Evolutionary conservation across 2,888 invertebrate genomes (phyloP).

Genomic region (Calliopum simillimum): DNA sequence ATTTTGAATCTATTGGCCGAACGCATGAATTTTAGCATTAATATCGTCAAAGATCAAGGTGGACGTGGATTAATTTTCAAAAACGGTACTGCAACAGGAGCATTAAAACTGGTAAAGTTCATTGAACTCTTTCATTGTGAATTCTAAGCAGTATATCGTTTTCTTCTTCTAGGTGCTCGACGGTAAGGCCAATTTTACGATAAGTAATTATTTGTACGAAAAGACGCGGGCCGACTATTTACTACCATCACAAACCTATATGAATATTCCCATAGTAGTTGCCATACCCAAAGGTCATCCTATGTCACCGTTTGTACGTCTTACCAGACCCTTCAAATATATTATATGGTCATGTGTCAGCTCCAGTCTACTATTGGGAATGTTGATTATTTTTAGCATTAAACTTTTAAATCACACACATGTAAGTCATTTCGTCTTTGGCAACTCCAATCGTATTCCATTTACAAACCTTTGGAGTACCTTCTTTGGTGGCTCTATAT

Average conservation of each 20-base stretch:
- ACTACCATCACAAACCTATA: conserved; percentile 54
- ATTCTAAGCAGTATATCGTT: background rate
- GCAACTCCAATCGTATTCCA: conserved; percentile 52
- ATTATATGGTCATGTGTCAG: conserved; percentile 57
- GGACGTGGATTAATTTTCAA: conserved; percentile 50
- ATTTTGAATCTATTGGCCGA: conserved; percentile 53
- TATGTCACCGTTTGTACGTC: conserved; percentile 54
- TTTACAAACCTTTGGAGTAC: conserved; percentile 52
- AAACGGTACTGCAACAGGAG: conserved; percentile 61
- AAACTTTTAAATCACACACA: conserved; percentile 44
- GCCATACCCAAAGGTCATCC: conserved; percentile 53
- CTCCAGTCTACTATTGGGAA: conserved; percentile 47
- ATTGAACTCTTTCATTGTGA: background rate
- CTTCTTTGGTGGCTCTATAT: conserved; percentile 53
- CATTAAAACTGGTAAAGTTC: conserved; percentile 54
- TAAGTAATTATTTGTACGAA: conserved; percentile 53
- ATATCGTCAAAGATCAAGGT: conserved; percentile 31
- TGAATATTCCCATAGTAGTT: conserved; percentile 53
- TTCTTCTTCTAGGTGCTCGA: conserved; percentile 51
- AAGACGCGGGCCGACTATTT: conserved; percentile 48
- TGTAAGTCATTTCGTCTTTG: conserved; percentile 52
- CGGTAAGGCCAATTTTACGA: conserved; percentile 56
- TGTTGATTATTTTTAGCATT: conserved; percentile 48
- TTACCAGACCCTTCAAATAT: conserved; percentile 56
- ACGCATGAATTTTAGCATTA: conserved; percentile 60